Evolutionary conservation across 2,888 invertebrate species (phyloP).

Genomic region (Cotesia congregata): DNA sequence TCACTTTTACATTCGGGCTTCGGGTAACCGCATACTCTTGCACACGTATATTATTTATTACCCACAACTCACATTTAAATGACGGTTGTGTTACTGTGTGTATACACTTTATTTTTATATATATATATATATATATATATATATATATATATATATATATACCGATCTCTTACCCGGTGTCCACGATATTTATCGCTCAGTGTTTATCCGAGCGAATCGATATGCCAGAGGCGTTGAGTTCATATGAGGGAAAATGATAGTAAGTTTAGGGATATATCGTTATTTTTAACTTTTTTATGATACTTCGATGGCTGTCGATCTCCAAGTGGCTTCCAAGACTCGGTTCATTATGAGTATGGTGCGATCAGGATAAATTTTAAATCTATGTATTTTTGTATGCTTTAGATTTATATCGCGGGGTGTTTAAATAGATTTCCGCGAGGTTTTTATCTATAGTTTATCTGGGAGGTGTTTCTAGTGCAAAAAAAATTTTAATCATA

Average conservation of each 20-base stretch:
- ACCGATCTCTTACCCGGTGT: slow-evolving; percentile 7
- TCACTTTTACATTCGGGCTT: background rate
- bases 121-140: slow-evolving; percentile 10
- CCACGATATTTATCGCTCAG: slow-evolving; percentile 36
- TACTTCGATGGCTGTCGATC: slow-evolving; percentile 28
- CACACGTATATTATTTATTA: background rate
- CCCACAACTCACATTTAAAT: background rate
- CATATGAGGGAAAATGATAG: slow-evolving; percentile 19
- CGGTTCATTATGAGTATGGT: too few species aligned
- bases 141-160: slow-evolving; percentile 12
- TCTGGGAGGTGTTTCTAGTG: too few species aligned
- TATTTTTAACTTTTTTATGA: slow-evolving; percentile 5
- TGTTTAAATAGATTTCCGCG: background rate
- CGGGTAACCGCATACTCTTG: slow-evolving; percentile 23
- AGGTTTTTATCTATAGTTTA: background rate
- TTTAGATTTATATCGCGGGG: background rate
- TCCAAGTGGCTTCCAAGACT: background rate
- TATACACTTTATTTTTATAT: background rate
- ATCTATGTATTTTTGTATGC: background rate
- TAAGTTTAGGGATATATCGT: background rate
- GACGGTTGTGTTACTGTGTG: background rate
- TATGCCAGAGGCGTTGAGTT: slow-evolving; percentile 13
- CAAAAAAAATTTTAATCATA: too few species aligned
- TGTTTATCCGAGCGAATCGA: slow-evolving; percentile 39
- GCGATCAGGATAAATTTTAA: background rate